These are phyloP conservation scores for Delia radicum DNA, from an alignment of 1,140 invertebrate species.

Conservation along the genomic window DNA sequence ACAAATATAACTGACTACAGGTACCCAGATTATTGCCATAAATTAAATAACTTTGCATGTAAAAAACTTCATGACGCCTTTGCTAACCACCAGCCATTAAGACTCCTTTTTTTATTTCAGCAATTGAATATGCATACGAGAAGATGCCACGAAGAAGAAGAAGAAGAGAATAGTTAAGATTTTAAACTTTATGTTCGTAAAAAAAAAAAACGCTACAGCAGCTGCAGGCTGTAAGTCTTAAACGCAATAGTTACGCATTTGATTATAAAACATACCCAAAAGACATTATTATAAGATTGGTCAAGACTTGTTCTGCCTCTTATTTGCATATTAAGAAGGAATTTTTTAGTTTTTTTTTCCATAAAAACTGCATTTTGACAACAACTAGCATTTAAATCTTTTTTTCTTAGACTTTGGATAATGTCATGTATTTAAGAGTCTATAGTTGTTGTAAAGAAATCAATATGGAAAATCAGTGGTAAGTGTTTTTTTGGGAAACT, in stretches of 20 bases:
- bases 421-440: not conserved
- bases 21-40: not conserved
- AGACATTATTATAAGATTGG: not conserved
- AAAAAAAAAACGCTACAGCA: not conserved
- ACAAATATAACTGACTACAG: not conserved
- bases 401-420: not conserved
- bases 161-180: not conserved
- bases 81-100: not conserved
- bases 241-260: not conserved
- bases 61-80: not conserved
- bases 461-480: too few relatives aligned
- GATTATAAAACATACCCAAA: not conserved
- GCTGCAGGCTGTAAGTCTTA: not conserved
- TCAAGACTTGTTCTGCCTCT: too few relatives aligned
- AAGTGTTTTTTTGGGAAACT: too few relatives aligned
- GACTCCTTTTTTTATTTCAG: not conserved
- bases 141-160: not conserved
- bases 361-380: not conserved
- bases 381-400: not conserved
- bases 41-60: conserved; percentile 2
- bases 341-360: not conserved
- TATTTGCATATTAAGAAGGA: not conserved
- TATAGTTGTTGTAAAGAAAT: too few relatives aligned
- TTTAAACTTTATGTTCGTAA: too few relatives aligned
- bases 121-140: not conserved